These are phyloP conservation scores for Puffinus mauretanicus DNA, from an alignment of 2,113 vertebrate genomes.

Conservation along the genomic window DNA sequence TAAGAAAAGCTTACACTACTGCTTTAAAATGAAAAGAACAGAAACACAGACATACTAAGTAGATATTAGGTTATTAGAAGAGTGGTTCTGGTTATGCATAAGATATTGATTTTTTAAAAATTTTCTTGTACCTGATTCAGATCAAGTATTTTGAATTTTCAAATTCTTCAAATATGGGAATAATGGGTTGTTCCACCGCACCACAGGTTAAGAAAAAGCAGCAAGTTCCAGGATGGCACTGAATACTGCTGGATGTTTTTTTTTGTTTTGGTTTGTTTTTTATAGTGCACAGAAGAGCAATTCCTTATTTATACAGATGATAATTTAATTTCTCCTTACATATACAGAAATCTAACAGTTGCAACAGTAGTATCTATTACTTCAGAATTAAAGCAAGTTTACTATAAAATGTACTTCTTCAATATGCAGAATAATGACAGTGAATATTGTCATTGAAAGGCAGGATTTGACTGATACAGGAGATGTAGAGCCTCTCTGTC, in stretches of 20 bases:
- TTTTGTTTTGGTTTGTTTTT: background rate
- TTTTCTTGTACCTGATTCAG: background rate
- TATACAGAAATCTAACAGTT: background rate
- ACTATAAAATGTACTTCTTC: background rate
- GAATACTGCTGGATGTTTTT: background rate
- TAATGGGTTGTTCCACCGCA: background rate
- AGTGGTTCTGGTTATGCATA: background rate
- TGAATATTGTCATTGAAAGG: background rate
- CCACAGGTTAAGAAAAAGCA: background rate
- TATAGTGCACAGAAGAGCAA: background rate
- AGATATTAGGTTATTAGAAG: background rate
- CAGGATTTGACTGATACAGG: background rate
- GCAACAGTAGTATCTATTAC: background rate
- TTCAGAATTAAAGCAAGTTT: background rate
- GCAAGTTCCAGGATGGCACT: background rate
- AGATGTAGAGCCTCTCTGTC: background rate
- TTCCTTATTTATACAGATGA: background rate
- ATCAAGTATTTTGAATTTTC: background rate
- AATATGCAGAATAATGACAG: background rate
- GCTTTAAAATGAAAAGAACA: background rate
- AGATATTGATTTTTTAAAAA: background rate
- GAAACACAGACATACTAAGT: background rate
- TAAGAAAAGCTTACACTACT: background rate
- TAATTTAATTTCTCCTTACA: background rate
- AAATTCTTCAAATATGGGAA: background rate